These are phyloP conservation scores for Sepioteuthis lessoniana DNA, from an alignment of 2,888 invertebrate genomes.

Conservation along the genomic window DNA sequence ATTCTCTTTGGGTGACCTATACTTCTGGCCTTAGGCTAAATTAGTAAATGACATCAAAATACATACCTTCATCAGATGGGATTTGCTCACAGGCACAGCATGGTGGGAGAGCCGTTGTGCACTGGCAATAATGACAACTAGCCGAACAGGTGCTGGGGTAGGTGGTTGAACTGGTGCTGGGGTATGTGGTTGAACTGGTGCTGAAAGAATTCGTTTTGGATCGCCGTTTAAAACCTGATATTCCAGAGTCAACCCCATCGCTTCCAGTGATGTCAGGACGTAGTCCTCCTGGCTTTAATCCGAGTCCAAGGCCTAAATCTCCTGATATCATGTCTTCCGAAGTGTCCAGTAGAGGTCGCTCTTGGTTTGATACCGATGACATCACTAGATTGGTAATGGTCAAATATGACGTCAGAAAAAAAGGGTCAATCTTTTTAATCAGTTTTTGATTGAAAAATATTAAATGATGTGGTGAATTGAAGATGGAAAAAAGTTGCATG, in stretches of 20 bases:
- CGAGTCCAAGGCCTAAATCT: constrained; percentile 19
- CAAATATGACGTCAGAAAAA: not conserved
- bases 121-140: too few species aligned
- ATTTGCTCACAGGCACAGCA: too few species aligned
- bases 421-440: not conserved
- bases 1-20: too few species aligned
- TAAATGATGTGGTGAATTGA: not conserved
- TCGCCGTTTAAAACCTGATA: not conserved
- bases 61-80: too few species aligned
- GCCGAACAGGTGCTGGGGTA: too few species aligned
- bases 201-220: not conserved
- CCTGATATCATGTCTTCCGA: not conserved
- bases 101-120: too few species aligned
- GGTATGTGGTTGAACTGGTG: not conserved
- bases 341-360: not conserved
- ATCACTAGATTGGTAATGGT: not conserved
- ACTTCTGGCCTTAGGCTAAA: too few species aligned
- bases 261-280: not conserved
- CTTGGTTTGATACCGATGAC: not conserved
- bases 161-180: not conserved
- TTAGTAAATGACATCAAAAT: too few species aligned
- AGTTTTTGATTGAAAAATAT: not conserved
- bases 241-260: not conserved
- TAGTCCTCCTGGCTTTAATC: constrained; percentile 37
- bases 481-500: not conserved